Base-by-base conservation (phyloP, 1,140 invertebrate species). In the Drosophila pseudoobscura region DNA sequence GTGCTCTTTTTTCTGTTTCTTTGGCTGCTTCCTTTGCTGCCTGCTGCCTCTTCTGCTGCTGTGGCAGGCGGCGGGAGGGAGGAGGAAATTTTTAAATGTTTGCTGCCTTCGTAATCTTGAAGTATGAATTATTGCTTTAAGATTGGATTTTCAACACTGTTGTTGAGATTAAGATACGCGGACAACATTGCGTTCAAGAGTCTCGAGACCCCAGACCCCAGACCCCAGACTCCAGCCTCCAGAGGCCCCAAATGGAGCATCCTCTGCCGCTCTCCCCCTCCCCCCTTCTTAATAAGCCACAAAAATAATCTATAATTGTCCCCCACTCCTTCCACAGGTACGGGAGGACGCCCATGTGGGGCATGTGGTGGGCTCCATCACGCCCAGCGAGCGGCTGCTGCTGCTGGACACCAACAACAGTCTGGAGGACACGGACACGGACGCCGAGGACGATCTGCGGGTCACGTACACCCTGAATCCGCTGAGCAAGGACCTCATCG, bases 391-490 rank as follows among this genome's bases (percentile, higher is more conserved):
- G 88, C 94, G 93, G 13, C 91, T 92, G 3, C 92, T 93, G 54
- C 94, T 94, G 84, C 73, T 92, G 7, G 91, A 92, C 57, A 51
- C 61, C 17, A 77, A 74, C 17, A 77, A 77, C 20, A 65, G 61
- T 17, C 54, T 80, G 39, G 78, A 77, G 6, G 52, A 50, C 47
- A 39, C 49, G 6, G 52, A 50, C 47, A 39, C 49, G 11, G 5
- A 39, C n/a, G 44, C 26, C 3, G 58, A 60, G n/a, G 94, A 94
- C 56, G 95, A 95, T 66, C 94, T 95, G 56, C 95, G 96, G 65
- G 94, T 97, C 50, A 96, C 96, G 1, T 98, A 97, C 91, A 95
- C 96, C 2, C 92, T 98, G 20, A 94, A 96, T 83, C 94, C 95
- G 0, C 73, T 96, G 7, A 95, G 94, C 35, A 93, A 94, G 5